Percentiles rank a stretch among this genome's conserved stretches.
These are phyloP conservation scores for Drosophila quasianomalipes DNA, from an alignment of 2,888 invertebrate genomes.

Conservation along the genomic window DNA sequence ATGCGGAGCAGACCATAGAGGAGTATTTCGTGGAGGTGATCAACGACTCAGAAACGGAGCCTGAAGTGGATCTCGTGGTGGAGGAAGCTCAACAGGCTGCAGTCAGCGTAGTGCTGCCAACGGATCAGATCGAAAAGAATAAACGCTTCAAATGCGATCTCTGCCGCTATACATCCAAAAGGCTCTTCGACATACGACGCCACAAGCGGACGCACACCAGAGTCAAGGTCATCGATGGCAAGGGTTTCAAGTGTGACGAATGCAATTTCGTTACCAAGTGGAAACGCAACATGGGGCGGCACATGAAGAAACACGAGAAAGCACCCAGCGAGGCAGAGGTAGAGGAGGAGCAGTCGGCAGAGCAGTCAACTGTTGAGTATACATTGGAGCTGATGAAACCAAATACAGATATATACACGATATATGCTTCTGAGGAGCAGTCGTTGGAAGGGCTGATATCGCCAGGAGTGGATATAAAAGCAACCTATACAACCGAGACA, in stretches of 20 bases:
- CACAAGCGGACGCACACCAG: constrained; percentile 29
- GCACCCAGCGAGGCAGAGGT: background rate
- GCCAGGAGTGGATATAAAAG: background rate
- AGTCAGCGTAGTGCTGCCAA: background rate
- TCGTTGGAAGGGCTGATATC: background rate
- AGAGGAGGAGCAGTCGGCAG: background rate
- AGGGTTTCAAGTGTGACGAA: constrained; percentile 25
- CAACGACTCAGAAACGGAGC: background rate
- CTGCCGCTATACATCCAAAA: constrained; percentile 40
- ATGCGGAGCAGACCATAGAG: constrained; percentile 15
- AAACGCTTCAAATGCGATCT: constrained; percentile 34
- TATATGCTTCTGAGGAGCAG: background rate
- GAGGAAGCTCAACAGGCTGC: background rate
- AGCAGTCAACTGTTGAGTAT: constrained; percentile 5
- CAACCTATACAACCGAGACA: background rate
- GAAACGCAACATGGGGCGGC: constrained; percentile 49
- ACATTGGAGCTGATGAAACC: constrained; percentile 17
- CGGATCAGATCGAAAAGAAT: background rate
- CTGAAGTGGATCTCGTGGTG: background rate
- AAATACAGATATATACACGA: background rate
- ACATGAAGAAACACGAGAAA: constrained; percentile 26
- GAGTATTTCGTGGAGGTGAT: constrained; percentile 43
- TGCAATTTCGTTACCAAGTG: constrained; percentile 46
- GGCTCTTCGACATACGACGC: constrained; percentile 40
- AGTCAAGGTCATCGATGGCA: constrained; percentile 14